These are phyloP conservation scores for Probosciger aterrimus DNA, from an alignment of 2,113 vertebrate species.

Conservation along the genomic window DNA sequence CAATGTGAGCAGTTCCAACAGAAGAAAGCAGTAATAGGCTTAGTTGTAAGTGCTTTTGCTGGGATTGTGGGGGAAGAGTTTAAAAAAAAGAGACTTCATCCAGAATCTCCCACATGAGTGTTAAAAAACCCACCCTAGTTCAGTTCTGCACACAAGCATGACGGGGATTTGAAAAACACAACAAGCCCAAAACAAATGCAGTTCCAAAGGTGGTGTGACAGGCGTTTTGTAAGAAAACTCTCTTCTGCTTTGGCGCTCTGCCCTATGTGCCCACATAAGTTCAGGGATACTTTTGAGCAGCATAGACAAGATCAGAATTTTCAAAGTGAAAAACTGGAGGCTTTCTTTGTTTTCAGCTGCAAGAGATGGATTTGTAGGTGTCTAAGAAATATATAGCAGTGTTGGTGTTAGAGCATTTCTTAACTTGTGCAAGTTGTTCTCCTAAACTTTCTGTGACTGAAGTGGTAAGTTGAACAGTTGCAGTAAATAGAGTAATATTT, in stretches of 20 bases:
- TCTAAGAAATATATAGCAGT: background rate
- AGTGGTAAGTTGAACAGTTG: slow-evolving; percentile 4
- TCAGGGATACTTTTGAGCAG: background rate
- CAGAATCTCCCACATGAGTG: background rate
- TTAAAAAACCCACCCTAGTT: background rate
- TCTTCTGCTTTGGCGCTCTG: background rate
- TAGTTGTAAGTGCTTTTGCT: background rate
- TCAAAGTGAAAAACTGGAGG: background rate
- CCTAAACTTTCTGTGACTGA: slow-evolving; percentile 9
- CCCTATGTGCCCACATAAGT: background rate
- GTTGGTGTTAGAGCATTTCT: background rate
- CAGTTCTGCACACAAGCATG: background rate
- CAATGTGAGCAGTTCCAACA: background rate
- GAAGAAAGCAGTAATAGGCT: background rate
- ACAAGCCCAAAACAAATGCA: background rate
- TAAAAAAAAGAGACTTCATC: background rate
- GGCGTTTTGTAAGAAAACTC: background rate
- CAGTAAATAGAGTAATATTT: slow-evolving; percentile 50
- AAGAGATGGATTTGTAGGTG: background rate
- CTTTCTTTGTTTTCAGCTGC: background rate
- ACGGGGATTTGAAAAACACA: background rate
- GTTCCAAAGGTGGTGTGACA: background rate
- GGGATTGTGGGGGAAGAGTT: background rate
- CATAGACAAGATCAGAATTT: background rate
- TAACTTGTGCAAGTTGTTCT: background rate